These are phyloP conservation scores for Carassius carassius DNA, from an alignment of 2,113 vertebrate genomes.

Conservation along the genomic window DNA sequence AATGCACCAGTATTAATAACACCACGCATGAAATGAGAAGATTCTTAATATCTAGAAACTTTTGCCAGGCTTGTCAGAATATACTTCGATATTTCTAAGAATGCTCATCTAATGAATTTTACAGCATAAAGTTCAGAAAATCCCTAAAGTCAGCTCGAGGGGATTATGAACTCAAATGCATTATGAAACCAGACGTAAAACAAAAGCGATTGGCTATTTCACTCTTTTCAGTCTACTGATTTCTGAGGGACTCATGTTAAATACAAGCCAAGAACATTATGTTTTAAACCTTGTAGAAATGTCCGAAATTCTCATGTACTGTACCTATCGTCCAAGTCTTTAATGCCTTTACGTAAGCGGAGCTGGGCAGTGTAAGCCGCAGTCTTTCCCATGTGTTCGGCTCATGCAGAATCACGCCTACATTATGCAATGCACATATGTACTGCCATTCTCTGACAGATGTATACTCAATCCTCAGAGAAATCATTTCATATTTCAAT, in stretches of 20 bases:
- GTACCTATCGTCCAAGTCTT: conserved; percentile 34
- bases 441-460: conserved; percentile 49
- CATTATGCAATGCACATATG: conserved; percentile 63
- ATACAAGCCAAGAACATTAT: neutral
- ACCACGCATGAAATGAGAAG: neutral
- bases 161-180: conserved; percentile 1
- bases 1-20: neutral
- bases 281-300: neutral
- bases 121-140: neutral
- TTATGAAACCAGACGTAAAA: neutral
- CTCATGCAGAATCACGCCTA: conserved; percentile 27
- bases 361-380: conserved; percentile 47
- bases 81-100: neutral
- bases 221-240: neutral
- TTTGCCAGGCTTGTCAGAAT: neutral
- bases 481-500: conserved; percentile 13
- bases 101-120: neutral
- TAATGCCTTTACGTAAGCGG: conserved; percentile 71
- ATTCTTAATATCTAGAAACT: neutral
- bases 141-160: neutral
- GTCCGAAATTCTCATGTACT: conserved; percentile 10
- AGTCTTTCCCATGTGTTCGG: conserved; percentile 55
- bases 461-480: conserved; percentile 1
- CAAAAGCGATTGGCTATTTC: neutral
- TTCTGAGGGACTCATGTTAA: neutral